phyloP scores from a whole-genome alignment of 2,888 invertebrate species.

The Apoderus coryli region DNA sequence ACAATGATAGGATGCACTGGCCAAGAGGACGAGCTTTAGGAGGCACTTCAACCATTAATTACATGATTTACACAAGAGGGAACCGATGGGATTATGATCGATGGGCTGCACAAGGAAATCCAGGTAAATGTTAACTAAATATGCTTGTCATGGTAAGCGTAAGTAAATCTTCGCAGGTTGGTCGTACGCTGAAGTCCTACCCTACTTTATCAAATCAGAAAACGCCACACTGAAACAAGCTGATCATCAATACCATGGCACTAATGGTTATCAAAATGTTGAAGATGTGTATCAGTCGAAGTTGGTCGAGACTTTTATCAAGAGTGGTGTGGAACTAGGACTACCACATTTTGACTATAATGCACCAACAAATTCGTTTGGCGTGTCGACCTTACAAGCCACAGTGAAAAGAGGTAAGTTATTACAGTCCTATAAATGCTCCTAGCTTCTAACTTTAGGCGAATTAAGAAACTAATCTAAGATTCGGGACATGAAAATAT shows the following conservation, averaged over 20 bases:
- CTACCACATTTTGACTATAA: constrained; percentile 32
- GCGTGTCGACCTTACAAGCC: constrained; percentile 30
- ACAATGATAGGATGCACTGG: constrained; percentile 25
- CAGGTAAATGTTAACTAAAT: no score
- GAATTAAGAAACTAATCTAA: no score
- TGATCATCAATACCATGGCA: constrained; percentile 40
- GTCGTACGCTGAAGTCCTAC: constrained; percentile 37
- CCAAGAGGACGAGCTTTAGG: constrained; percentile 45
- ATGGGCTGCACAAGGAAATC: constrained; percentile 53
- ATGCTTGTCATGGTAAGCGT: no score
- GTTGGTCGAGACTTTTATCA: constrained; percentile 26
- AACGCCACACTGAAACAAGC: constrained; percentile 18
- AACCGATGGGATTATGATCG: constrained; percentile 50
- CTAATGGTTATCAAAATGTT: constrained; percentile 44
- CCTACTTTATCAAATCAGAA: constrained; percentile 37
- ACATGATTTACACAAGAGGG: constrained; percentile 62
- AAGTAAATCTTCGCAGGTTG: constrained; percentile 37
- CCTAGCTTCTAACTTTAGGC: no score
- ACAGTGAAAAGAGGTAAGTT: constrained; percentile 28
- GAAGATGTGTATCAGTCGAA: constrained; percentile 40
- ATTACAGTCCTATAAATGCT: background rate
- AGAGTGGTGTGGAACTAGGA: constrained; percentile 30
- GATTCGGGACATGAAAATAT: no score
- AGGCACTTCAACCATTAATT: constrained; percentile 45
- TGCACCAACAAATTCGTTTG: constrained; percentile 24